Conservation (phyloP, 2,888 invertebrate species). For the Tolmerus cingulatus region DNA sequence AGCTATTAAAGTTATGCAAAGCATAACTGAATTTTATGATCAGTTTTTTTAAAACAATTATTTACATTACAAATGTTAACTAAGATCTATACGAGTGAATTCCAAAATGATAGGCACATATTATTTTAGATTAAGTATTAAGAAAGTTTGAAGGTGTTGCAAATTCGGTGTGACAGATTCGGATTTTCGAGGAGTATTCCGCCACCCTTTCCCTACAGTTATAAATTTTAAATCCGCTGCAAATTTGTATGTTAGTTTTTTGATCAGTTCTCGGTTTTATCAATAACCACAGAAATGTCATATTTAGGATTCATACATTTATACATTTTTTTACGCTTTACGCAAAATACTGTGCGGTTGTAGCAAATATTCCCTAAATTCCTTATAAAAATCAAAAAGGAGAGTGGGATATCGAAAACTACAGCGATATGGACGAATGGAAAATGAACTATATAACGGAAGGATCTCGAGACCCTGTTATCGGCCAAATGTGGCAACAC, state of each 20-base stretch:
- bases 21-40: too few species aligned
- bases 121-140: too few species aligned
- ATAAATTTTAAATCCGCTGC: neutral
- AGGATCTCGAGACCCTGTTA: conserved; percentile 37
- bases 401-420: neutral
- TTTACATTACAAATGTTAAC: too few species aligned
- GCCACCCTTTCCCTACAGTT: too few species aligned
- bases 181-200: too few species aligned
- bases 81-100: too few species aligned
- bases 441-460: neutral
- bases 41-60: too few species aligned
- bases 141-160: too few species aligned
- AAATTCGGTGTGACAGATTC: too few species aligned
- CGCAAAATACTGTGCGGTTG: neutral
- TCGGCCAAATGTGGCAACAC: conserved; percentile 41
- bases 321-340: neutral
- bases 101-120: too few species aligned
- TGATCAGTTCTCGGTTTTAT: neutral
- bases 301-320: neutral
- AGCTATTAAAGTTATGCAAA: too few species aligned
- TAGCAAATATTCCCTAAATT: conserved; percentile 29
- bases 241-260: neutral
- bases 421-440: neutral
- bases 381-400: neutral
- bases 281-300: neutral